A percentile compares a stretch with the other conserved stretches of the same genome.
Conservation (phyloP, 2,113 vertebrate genomes). For the Brachyhypopomus gauderio region DNA sequence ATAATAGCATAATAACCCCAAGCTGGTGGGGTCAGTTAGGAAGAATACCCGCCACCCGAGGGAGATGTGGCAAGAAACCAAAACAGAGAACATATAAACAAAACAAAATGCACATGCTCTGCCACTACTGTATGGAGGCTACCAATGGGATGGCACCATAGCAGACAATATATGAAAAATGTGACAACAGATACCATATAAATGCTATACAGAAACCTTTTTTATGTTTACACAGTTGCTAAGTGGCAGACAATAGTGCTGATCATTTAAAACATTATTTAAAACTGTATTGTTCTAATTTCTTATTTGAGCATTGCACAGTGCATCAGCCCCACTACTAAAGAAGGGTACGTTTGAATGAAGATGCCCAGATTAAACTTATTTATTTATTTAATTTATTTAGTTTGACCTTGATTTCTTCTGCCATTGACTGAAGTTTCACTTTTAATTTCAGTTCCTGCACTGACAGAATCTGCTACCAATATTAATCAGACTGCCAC, state of each 20-base stretch:
- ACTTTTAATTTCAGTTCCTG: conserved; percentile 39
- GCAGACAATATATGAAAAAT: no score
- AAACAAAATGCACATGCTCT: no score
- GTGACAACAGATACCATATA: background rate
- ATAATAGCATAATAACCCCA: no score
- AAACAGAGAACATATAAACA: no score
- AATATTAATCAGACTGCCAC: conserved; percentile 48
- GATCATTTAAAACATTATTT: background rate
- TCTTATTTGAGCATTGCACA: conserved; percentile 7
- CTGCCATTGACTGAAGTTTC: conserved; percentile 28
- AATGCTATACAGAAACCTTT: background rate
- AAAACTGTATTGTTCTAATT: background rate
- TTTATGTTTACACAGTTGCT: background rate
- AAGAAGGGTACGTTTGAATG: conserved; percentile 3
- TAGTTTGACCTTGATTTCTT: conserved; percentile 38
- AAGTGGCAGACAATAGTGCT: background rate
- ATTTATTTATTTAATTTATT: background rate
- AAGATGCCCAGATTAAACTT: conserved; percentile 22
- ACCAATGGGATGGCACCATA: no score
- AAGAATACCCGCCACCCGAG: no score
- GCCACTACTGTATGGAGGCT: no score
- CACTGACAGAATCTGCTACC: conserved; percentile 40
- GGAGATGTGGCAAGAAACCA: no score
- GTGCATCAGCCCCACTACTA: conserved; percentile 29
- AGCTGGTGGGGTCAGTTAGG: no score